Evolutionary conservation across 2,113 vertebrate genomes (phyloP).

Genomic region (Rhinichthys klamathensis): DNA sequence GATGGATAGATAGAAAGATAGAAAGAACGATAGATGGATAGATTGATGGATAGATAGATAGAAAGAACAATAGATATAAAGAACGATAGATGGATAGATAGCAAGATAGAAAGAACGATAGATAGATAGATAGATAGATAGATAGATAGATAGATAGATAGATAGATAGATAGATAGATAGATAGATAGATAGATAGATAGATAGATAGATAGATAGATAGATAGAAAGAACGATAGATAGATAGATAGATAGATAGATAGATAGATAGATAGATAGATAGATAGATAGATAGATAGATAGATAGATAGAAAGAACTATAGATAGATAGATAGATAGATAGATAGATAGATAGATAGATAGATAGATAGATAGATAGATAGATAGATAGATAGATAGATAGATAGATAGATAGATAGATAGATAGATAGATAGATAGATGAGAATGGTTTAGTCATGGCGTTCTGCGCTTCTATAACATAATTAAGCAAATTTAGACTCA

Average conservation of each 20-base stretch:
- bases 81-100: not conserved
- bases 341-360: not conserved
- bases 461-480: too few species aligned
- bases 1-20: not conserved
- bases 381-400: not conserved
- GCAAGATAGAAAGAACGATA: too few species aligned
- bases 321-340: not conserved
- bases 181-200: not conserved
- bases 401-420: not conserved
- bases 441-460: too few species aligned
- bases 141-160: not conserved
- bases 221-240: not conserved
- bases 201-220: not conserved
- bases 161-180: not conserved
- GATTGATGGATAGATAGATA: not conserved
- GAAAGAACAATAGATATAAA: not conserved
- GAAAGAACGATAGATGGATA: not conserved
- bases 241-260: not conserved
- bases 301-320: too few species aligned
- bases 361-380: not conserved
- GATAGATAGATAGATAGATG: not conserved
- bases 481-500: too few species aligned
- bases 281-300: not conserved
- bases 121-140: not conserved
- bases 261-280: not conserved